These are phyloP conservation scores for Oncopeltus fasciatus DNA, from an alignment of 1,140 invertebrate genomes.

Conservation along the genomic window DNA sequence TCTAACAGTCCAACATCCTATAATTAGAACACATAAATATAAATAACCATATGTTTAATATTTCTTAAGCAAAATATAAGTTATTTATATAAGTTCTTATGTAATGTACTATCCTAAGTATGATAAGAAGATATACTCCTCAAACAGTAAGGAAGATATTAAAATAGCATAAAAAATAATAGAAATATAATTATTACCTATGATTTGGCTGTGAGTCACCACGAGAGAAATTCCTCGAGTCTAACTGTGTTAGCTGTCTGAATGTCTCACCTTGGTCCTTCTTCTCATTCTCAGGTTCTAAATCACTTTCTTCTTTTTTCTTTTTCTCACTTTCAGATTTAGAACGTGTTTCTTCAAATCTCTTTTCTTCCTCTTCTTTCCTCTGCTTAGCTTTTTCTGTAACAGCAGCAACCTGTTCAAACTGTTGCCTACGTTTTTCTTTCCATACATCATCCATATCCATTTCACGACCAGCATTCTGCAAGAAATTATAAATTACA, in stretches of 20 bases:
- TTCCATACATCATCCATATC: constrained; percentile 63
- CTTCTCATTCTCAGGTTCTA: constrained; percentile 23
- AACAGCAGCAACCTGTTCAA: constrained; percentile 50
- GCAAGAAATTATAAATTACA: constrained; percentile 10
- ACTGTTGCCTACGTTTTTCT: constrained; percentile 48
- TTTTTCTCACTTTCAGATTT: constrained; percentile 24
- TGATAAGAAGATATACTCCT: no score
- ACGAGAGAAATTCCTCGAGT: background rate
- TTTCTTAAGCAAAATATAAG: no score
- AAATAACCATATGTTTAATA: no score
- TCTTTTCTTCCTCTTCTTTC: constrained; percentile 68
- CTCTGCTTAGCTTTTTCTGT: constrained; percentile 60
- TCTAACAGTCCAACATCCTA: no score
- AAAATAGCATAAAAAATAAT: no score
- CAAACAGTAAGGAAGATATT: no score
- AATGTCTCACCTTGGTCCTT: constrained; percentile 13
- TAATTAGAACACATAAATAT: no score
- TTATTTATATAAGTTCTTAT: no score
- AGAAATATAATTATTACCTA: background rate
- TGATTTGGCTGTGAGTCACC: background rate
- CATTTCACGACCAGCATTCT: constrained; percentile 7
- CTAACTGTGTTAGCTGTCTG: constrained; percentile 22
- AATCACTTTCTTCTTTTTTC: background rate
- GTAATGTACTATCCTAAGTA: no score
- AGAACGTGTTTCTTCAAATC: constrained; percentile 42